Evolutionary conservation across 2,113 vertebrate species (phyloP), one percentile per base, ranked within the genome.

Genomic region (Thunnus thynnus): DNA sequence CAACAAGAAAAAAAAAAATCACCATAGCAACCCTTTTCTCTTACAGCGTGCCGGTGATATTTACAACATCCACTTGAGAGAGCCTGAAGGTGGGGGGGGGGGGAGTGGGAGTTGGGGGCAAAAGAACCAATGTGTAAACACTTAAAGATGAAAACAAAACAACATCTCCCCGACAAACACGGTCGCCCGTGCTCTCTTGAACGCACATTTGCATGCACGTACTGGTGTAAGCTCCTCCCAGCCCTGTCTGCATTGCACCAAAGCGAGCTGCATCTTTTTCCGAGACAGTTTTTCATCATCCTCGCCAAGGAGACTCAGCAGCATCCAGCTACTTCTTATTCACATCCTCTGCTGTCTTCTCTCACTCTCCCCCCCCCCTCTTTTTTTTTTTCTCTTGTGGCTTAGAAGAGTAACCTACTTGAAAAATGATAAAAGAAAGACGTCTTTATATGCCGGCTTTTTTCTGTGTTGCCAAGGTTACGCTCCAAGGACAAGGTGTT

Each of bases 221-320:
- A 80, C 89, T 8, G 78, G 48, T 18, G 0, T 13, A 64, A 0
- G 85, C 87, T 89, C 90, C 92, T 79, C 86, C 87, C 87, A 67
- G 44, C 71, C 69, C 83, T 54, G 85, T 78, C 93, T 93, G 93
- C 93, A 94, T 89, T 94, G 94, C 94, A 92, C 91, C 94, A 94
- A 93, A 94, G 89, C 88, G 77, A 78, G 86, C 89, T 91, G 91
- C 90, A 84, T 83, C 89, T 81, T 67, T 36, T 36, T 88, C 85
- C 17, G 30, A 64, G 71, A 14, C 77, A 55, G 58, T 66, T 85
- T 91, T 88, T 83, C 57, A 61, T 63, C 48, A 86, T 12, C 44
- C 63, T 17, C 18, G 25, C 60, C 41, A 14, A 85, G 56, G n/a
- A 64, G 76, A 61, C 67, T 78, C 80, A 57, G 87, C 88, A 85